Conservation (phyloP, 2,113 vertebrate genomes). For the Rattus rattus region DNA sequence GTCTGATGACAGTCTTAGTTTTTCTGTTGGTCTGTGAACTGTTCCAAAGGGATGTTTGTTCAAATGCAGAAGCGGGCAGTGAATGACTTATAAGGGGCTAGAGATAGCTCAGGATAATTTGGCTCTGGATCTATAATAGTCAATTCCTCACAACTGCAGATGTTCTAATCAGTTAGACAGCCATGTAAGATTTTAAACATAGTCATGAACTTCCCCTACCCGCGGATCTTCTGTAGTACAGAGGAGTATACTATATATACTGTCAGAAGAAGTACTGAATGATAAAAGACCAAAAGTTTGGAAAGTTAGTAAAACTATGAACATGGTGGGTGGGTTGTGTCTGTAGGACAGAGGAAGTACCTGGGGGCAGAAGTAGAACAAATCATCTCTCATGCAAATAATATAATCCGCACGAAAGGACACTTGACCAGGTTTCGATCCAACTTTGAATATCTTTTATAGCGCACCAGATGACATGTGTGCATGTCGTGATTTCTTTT, state of each 20-base stretch:
- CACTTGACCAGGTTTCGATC: slow-evolving; percentile 63
- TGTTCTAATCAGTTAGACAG: not conserved
- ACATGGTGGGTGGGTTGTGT: not conserved
- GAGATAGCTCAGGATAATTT: not conserved
- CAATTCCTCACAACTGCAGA: not conserved
- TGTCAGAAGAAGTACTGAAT: not conserved
- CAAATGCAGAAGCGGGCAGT: not conserved
- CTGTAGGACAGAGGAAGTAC: not conserved
- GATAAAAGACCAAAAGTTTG: not conserved
- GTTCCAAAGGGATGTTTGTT: not conserved
- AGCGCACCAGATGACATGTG: slow-evolving; percentile 81
- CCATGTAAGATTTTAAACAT: not conserved
- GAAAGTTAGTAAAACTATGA: not conserved
- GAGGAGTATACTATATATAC: not conserved
- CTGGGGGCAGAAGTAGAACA: not conserved
- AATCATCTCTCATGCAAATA: not conserved
- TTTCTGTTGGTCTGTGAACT: not conserved
- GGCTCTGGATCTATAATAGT: not conserved
- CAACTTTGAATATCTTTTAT: slow-evolving; percentile 75
- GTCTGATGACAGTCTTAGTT: not conserved
- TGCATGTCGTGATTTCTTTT: slow-evolving; percentile 85
- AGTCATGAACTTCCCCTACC: not conserved
- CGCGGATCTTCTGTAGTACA: not conserved
- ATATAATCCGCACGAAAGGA: slow-evolving; percentile 12
- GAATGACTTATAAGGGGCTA: not conserved